Conservation (phyloP, 1,140 invertebrate genomes). For the Eumeta japonica region DNA sequence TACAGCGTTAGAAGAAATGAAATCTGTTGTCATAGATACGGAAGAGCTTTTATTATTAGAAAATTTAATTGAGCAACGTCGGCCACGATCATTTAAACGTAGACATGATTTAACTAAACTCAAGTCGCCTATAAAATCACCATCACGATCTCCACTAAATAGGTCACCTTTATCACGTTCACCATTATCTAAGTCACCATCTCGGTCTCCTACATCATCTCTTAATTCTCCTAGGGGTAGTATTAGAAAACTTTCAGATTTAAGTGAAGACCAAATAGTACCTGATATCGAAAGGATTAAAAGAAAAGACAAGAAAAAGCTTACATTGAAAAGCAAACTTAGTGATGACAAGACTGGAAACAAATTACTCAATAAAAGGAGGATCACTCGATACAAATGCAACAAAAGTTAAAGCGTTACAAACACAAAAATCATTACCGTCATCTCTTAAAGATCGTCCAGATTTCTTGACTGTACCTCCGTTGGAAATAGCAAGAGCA, state of each 20-base stretch:
- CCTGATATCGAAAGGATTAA: constrained; percentile 60
- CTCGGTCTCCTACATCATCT: constrained; percentile 51
- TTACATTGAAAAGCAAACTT: constrained; percentile 44
- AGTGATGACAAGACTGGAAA: constrained; percentile 42
- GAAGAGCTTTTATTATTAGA: constrained; percentile 59
- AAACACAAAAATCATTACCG: constrained; percentile 56
- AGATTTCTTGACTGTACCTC: constrained; percentile 56
- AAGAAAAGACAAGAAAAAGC: constrained; percentile 53
- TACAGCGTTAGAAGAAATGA: constrained; percentile 28
- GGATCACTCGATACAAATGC: constrained; percentile 54
- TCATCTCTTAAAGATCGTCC: constrained; percentile 53
- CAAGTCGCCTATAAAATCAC: constrained; percentile 36
- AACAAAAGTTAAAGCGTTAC: constrained; percentile 43
- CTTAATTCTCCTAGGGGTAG: constrained; percentile 54
- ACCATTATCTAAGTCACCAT: constrained; percentile 53
- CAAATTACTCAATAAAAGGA: constrained; percentile 42
- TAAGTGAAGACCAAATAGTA: constrained; percentile 62
- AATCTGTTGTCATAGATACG: constrained; percentile 57
- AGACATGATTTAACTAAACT: constrained; percentile 49
- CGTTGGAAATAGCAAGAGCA: constrained; percentile 60
- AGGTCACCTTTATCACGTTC: constrained; percentile 45
- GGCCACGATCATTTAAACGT: constrained; percentile 52
- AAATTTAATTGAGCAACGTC: constrained; percentile 48
- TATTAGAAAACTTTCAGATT: constrained; percentile 52
- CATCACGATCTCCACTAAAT: constrained; percentile 40